phyloP scores from a whole-genome alignment of 2,888 invertebrate species.

The Campoletis raptor region DNA sequence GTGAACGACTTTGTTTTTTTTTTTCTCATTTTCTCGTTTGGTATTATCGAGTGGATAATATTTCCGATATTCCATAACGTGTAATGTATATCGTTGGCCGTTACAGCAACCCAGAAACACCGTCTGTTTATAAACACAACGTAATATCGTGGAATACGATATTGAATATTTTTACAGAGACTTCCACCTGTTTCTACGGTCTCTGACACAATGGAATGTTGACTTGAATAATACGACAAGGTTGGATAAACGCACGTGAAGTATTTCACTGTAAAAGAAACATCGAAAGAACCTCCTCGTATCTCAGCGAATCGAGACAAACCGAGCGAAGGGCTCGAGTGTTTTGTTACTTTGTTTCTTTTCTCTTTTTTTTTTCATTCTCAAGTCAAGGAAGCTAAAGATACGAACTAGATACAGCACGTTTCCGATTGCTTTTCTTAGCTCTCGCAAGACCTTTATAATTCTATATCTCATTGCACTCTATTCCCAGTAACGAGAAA shows the following conservation, averaged over 20 bases:
- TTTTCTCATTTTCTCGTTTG: neutral
- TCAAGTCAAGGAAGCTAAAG: constrained; percentile 67
- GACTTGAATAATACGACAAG: constrained; percentile 69
- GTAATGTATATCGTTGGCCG: constrained; percentile 38
- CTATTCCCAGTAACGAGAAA: constrained; percentile 41
- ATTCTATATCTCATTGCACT: constrained; percentile 54
- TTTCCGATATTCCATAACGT: constrained; percentile 45
- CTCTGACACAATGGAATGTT: constrained; percentile 62
- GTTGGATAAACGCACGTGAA: constrained; percentile 64
- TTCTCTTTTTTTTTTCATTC: neutral
- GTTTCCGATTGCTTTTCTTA: constrained; percentile 81
- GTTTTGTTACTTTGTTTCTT: neutral
- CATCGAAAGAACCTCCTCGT: constrained; percentile 30
- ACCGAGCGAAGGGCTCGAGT: neutral
- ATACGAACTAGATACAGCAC: constrained; percentile 81
- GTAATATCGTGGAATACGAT: constrained; percentile 43
- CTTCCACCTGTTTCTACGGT: constrained; percentile 28
- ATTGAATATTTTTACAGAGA: constrained; percentile 41
- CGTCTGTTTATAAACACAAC: neutral
- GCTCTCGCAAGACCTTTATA: constrained; percentile 65
- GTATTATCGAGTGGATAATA: constrained; percentile 30
- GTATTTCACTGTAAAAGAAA: constrained; percentile 20
- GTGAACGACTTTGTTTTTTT: neutral
- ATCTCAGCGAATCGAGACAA: constrained; percentile 21
- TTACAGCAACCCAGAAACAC: constrained; percentile 23